A percentile compares a stretch with the other conserved stretches of the same genome.
phyloP scores from a whole-genome alignment of 2,113 vertebrate species.

The Castor canadensis region DNA sequence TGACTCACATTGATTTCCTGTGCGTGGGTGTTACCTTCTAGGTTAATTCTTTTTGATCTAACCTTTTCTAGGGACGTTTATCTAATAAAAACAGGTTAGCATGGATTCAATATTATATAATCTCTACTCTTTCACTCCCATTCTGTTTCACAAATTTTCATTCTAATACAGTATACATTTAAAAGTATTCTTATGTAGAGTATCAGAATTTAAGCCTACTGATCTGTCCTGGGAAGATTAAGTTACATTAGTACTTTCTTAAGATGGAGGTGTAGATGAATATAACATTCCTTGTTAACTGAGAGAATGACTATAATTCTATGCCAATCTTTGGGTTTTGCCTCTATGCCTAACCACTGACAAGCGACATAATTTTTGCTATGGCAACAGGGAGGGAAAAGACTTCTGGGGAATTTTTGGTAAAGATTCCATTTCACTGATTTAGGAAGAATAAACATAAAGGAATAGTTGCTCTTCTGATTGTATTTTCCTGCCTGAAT shows the following conservation, averaged over 20 bases:
- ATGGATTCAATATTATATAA: neutral
- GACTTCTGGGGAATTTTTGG: neutral
- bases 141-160: neutral
- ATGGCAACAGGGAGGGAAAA: neutral
- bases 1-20: too few species aligned
- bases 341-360: neutral
- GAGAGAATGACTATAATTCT: neutral
- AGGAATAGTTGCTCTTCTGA: neutral
- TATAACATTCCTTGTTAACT: neutral
- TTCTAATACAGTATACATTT: neutral
- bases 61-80: neutral
- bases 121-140: neutral
- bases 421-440: neutral
- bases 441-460: neutral
- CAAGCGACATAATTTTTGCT: neutral
- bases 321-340: neutral
- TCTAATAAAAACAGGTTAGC: neutral
- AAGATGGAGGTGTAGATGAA: neutral
- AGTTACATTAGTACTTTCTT: neutral
- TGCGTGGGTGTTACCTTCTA: too few species aligned
- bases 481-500: neutral
- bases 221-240: neutral
- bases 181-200: neutral
- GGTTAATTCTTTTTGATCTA: too few species aligned
- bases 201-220: neutral